phyloP scores from a whole-genome alignment of 2,888 invertebrate genomes.

The Teleiodes luculella region DNA sequence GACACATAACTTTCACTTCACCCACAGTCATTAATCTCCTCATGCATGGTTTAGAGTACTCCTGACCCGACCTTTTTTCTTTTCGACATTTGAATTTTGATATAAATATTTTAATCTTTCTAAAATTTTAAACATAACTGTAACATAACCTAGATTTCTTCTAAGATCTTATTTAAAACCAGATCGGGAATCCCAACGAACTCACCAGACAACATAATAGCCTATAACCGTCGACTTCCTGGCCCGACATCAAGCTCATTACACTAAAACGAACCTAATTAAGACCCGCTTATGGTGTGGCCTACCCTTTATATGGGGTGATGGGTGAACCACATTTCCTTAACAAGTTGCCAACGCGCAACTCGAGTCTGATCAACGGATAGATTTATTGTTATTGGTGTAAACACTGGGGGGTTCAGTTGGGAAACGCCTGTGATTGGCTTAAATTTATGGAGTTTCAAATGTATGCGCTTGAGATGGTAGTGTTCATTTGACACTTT shows the following conservation, averaged over 20 bases:
- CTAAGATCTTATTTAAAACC: background rate
- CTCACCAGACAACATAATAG: conserved; percentile 7
- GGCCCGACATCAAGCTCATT: conserved; percentile 38
- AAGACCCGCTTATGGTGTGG: conserved; percentile 37
- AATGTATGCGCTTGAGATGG: background rate
- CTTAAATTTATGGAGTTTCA: background rate
- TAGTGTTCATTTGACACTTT: background rate
- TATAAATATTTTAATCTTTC: too few species aligned
- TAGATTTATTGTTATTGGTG: conserved; percentile 31
- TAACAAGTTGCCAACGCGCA: conserved; percentile 20
- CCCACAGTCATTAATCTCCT: too few species aligned
- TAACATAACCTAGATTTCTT: too few species aligned
- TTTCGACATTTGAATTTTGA: too few species aligned
- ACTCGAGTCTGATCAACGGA: conserved; percentile 8
- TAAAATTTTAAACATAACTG: too few species aligned
- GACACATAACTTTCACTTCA: too few species aligned
- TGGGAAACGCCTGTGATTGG: conserved; percentile 23
- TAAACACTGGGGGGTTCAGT: conserved; percentile 23
- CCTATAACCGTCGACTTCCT: conserved; percentile 17
- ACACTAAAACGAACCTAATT: conserved; percentile 46
- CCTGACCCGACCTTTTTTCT: too few species aligned
- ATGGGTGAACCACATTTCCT: conserved; percentile 32
- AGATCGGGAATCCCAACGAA: background rate
- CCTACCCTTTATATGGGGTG: conserved; percentile 45
- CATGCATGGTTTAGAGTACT: too few species aligned